Conservation (phyloP, 2,888 invertebrate species). For the Steromphala cineraria region DNA sequence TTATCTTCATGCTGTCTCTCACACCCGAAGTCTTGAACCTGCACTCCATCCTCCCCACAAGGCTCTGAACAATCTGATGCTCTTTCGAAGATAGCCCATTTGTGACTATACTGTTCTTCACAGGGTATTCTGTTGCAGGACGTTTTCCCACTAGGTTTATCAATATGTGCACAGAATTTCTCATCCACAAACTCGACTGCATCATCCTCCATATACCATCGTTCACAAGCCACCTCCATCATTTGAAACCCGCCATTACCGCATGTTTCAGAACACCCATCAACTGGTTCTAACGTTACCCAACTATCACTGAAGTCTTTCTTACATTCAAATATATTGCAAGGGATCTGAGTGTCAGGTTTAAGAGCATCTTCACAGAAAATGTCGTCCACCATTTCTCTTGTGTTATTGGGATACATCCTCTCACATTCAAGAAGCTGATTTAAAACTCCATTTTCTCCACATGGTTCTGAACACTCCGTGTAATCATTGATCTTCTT, state of each 20-base stretch:
- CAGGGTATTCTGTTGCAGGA: too few species aligned
- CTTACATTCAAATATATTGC: too few species aligned
- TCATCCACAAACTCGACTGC: too few species aligned
- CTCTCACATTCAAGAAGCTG: slow-evolving; percentile 41
- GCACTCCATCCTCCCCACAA: slow-evolving; percentile 50
- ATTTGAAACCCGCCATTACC: too few species aligned
- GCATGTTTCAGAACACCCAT: too few species aligned
- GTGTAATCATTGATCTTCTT: slow-evolving; percentile 52
- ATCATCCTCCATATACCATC: too few species aligned
- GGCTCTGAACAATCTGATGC: slow-evolving; percentile 53
- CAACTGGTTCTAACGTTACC: too few species aligned
- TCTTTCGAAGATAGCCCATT: slow-evolving; percentile 52
- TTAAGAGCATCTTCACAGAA: slow-evolving; percentile 33
- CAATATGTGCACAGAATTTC: too few species aligned
- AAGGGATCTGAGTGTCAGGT: neutral
- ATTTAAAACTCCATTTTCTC: slow-evolving; percentile 42
- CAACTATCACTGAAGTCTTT: too few species aligned
- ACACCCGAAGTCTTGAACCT: slow-evolving; percentile 40
- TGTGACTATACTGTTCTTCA: slow-evolving; percentile 9
- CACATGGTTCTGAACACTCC: slow-evolving; percentile 54
- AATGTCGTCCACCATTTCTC: slow-evolving; percentile 26
- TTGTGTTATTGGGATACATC: slow-evolving; percentile 10
- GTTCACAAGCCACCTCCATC: too few species aligned
- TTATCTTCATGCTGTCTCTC: slow-evolving; percentile 29
- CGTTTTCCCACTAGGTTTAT: too few species aligned